These are phyloP conservation scores for Leptosomus discolor DNA, from an alignment of 2,113 vertebrate genomes.

Conservation along the genomic window DNA sequence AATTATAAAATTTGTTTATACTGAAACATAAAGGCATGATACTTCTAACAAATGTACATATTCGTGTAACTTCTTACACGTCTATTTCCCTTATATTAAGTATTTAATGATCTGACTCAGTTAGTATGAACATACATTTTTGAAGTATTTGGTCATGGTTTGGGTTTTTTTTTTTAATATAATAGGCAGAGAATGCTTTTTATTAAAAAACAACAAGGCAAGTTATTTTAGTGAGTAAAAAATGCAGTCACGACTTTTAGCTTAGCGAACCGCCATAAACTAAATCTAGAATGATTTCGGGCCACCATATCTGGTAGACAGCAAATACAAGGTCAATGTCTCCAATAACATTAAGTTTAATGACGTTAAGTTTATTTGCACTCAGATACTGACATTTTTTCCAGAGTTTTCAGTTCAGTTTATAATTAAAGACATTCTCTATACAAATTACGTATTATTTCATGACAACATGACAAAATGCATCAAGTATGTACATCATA, in stretches of 20 bases:
- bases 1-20: slow-evolving; percentile 44
- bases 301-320: not conserved
- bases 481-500: slow-evolving; percentile 43
- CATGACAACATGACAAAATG: slow-evolving; percentile 45
- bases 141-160: slow-evolving; percentile 47
- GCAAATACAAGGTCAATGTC: not conserved
- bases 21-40: slow-evolving; percentile 23
- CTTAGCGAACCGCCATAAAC: not conserved
- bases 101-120: not conserved
- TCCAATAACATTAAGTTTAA: not conserved
- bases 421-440: slow-evolving; percentile 37
- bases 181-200: slow-evolving; percentile 24
- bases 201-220: not conserved
- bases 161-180: not conserved
- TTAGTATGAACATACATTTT: slow-evolving; percentile 17
- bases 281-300: not conserved
- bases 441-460: slow-evolving; percentile 19
- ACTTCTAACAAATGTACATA: slow-evolving; percentile 36
- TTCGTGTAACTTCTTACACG: slow-evolving; percentile 16
- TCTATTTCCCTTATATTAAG: slow-evolving; percentile 25
- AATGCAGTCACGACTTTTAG: not conserved
- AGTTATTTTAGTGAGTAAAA: not conserved
- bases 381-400: not conserved
- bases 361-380: not conserved
- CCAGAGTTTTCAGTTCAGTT: slow-evolving; percentile 31